Conservation (phyloP, 2,888 invertebrate species). For the Aricia artaxerxes region DNA sequence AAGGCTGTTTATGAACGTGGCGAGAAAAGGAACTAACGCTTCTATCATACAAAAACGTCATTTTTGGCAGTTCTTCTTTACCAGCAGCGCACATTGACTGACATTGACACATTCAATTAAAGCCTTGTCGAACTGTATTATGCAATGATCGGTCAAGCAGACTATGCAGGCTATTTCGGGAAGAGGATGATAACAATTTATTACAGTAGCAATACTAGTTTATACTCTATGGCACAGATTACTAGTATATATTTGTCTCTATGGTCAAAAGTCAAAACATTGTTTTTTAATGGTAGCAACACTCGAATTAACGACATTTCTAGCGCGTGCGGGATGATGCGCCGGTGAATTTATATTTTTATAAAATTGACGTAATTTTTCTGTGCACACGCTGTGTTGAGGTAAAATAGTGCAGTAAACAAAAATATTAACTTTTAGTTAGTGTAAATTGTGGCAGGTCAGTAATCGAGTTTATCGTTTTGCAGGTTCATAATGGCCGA, state of each 20-base stretch:
- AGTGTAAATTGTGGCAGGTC: constrained; percentile 46
- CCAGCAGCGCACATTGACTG: no score
- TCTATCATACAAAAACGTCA: no score
- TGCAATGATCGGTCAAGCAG: no score
- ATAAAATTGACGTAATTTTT: constrained; percentile 74
- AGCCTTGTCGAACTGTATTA: no score
- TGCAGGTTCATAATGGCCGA: constrained; percentile 88
- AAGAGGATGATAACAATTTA: no score
- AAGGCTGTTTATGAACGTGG: no score
- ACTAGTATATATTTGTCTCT: no score
- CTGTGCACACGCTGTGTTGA: constrained; percentile 57
- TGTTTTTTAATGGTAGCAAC: constrained; percentile 32
- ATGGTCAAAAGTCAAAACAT: constrained; percentile 22
- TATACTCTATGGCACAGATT: background rate
- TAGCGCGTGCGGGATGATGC: constrained; percentile 76
- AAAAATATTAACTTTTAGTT: constrained; percentile 31
- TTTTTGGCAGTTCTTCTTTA: no score
- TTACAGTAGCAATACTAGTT: background rate
- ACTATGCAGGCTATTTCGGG: no score
- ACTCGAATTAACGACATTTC: constrained; percentile 59
- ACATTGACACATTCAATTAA: no score
- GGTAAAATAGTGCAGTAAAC: constrained; percentile 51
- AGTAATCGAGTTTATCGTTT: constrained; percentile 53
- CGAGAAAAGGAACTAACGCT: no score
- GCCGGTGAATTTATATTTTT: constrained; percentile 73